These are phyloP conservation scores for Periophthalmus magnuspinnatus DNA, from an alignment of 2,797 vertebrate species.

Conservation along the genomic window DNA sequence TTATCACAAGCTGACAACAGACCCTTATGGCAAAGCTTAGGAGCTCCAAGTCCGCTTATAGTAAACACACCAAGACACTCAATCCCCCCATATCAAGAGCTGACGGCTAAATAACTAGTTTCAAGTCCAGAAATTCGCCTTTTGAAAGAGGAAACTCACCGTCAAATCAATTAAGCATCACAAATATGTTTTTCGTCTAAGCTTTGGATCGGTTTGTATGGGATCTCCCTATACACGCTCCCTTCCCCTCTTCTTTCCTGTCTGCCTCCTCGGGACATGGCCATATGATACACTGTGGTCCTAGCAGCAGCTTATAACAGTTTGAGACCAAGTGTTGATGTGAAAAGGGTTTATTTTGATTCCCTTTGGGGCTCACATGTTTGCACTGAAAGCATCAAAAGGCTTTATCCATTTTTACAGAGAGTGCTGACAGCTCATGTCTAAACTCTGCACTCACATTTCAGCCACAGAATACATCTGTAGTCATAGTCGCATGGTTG, in stretches of 20 bases:
- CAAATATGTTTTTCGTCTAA: constrained; percentile 44
- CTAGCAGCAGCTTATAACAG: constrained; percentile 48
- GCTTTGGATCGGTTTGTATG: constrained; percentile 50
- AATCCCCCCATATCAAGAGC: constrained; percentile 45
- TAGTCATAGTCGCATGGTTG: not conserved
- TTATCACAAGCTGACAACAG: constrained; percentile 58
- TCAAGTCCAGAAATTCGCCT: constrained; percentile 37
- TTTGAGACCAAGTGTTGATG: constrained; percentile 35
- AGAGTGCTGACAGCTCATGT: constrained; percentile 9
- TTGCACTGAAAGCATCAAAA: constrained; percentile 22
- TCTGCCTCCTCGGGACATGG: constrained; percentile 51
- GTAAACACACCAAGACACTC: constrained; percentile 58
- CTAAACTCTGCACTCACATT: not conserved
- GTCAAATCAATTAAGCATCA: constrained; percentile 70
- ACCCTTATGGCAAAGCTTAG: constrained; percentile 65
- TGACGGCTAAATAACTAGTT: constrained; percentile 56
- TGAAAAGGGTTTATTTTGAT: constrained; percentile 43
- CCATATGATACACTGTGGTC: constrained; percentile 57
- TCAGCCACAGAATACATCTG: not conserved
- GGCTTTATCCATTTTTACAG: constrained; percentile 31
- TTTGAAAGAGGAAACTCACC: constrained; percentile 40
- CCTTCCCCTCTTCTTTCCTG: not conserved
- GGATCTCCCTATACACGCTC: constrained; percentile 40
- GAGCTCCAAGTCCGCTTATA: constrained; percentile 58
- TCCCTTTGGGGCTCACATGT: constrained; percentile 45